These are phyloP conservation scores for Protosalanx chinensis DNA, from an alignment of 2,797 vertebrate genomes.

Conservation along the genomic window DNA sequence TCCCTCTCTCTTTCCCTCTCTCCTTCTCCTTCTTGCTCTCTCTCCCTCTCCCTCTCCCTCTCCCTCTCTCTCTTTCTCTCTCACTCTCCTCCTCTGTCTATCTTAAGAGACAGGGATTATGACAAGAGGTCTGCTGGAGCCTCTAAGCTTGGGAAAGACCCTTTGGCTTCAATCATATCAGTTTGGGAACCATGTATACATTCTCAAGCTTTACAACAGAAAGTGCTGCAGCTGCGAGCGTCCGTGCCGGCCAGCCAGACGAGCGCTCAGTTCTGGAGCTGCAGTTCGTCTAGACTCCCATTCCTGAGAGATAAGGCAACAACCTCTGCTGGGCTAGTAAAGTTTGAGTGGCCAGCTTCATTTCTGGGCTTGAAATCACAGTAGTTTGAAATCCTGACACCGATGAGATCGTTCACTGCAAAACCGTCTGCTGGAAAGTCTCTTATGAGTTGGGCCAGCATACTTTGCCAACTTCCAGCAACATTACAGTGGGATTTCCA, in stretches of 20 bases:
- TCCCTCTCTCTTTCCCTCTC: too few species aligned
- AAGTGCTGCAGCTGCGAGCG: slow-evolving; percentile 15
- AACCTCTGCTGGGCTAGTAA: slow-evolving; percentile 10
- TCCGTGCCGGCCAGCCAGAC: slow-evolving; percentile 18
- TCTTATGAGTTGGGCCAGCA: slow-evolving; percentile 34
- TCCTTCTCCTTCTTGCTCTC: too few species aligned
- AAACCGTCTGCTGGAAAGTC: slow-evolving; percentile 46
- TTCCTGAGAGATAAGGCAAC: not conserved
- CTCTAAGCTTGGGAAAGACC: not conserved
- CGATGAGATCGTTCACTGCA: slow-evolving; percentile 44
- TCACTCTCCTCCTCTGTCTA: not conserved
- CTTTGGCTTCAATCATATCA: not conserved
- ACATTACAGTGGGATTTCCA: slow-evolving; percentile 43
- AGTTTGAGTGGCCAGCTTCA: slow-evolving; percentile 3
- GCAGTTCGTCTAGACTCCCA: slow-evolving; percentile 1
- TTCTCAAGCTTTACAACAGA: not conserved
- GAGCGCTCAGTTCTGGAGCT: slow-evolving; percentile 29
- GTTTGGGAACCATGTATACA: not conserved
- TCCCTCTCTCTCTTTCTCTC: not conserved
- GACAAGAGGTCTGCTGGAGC: not conserved
- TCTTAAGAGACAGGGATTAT: not conserved
- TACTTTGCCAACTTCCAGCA: slow-evolving; percentile 40
- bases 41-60: too few species aligned
- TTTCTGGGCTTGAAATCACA: slow-evolving; percentile 2
- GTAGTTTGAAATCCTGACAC: slow-evolving; percentile 33